Evolutionary conservation across 23 tunicate species (phyloP).

Genomic region (Halocynthia roretzi): DNA sequence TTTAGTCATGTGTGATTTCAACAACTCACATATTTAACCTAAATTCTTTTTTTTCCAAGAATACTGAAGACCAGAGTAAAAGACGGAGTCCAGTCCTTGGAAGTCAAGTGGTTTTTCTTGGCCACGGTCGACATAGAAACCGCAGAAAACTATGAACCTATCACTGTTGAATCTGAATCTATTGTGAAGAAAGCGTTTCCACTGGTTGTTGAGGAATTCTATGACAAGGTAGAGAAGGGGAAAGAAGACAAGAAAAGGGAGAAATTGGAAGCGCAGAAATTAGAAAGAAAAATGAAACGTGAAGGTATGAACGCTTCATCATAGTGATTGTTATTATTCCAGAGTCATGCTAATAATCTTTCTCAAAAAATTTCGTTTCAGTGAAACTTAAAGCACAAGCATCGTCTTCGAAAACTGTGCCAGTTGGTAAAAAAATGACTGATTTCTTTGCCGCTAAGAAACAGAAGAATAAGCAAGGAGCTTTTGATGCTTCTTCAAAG

Average conservation of each 20-base stretch:
- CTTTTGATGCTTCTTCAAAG: too few species aligned
- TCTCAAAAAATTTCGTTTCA: too few species aligned
- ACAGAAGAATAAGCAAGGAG: not conserved
- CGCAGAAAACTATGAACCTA: not conserved
- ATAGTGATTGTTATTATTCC: too few species aligned
- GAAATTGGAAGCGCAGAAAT: constrained; percentile 1
- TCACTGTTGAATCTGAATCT: constrained; percentile 25
- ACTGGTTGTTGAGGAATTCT: constrained; percentile 7
- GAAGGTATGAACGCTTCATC: not conserved
- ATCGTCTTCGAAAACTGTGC: too few species aligned
- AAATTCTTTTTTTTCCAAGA: not conserved
- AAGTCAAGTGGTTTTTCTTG: constrained; percentile 18
- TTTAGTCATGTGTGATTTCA: too few species aligned
- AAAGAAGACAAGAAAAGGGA: constrained; percentile 30
- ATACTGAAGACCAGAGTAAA: constrained; percentile 19
- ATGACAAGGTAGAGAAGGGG: not conserved
- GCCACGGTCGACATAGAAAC: not conserved
- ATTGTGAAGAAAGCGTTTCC: constrained; percentile 15
- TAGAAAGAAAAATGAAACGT: constrained; percentile 5
- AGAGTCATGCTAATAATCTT: too few species aligned
- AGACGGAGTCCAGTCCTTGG: constrained; percentile 14
- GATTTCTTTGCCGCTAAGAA: constrained; percentile 6
- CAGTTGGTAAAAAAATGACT: not conserved
- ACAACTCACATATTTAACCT: not conserved
- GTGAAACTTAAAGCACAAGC: too few species aligned